Conservation (phyloP, 2,113 vertebrate species). For the Malurus alboscapulatus region DNA sequence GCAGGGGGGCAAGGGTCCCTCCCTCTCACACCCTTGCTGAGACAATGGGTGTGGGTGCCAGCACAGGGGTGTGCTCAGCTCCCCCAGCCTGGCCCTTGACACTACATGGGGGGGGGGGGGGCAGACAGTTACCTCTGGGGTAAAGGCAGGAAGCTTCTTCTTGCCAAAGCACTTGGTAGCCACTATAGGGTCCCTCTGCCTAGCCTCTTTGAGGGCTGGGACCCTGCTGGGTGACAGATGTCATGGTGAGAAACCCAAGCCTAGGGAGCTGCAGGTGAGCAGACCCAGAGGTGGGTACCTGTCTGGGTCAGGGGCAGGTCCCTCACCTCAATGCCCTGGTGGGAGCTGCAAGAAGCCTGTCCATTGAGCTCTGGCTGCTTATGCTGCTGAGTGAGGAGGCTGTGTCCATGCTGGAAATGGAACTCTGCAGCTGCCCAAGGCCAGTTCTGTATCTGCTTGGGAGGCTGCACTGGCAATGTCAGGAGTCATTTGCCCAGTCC, state of each 20-base stretch:
- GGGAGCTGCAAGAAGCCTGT: not conserved
- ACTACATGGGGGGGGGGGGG: too few relatives aligned
- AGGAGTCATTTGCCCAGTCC: fast-evolving
- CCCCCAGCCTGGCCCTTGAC: not conserved
- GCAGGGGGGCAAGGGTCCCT: not conserved
- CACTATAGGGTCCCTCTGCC: not conserved
- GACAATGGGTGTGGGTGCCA: not conserved
- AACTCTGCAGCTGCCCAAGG: not conserved
- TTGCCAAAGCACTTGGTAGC: not conserved
- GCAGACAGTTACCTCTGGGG: conserved; percentile 51
- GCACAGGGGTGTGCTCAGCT: not conserved
- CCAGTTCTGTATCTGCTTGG: not conserved
- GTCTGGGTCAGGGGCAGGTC: too few relatives aligned
- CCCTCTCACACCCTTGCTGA: not conserved
- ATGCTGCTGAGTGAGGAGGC: conserved; percentile 51
- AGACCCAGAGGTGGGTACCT: not conserved
- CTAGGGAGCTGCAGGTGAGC: not conserved
- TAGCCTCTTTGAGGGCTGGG: not conserved
- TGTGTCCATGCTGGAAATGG: not conserved
- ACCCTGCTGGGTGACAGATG: not conserved
- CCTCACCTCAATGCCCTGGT: fast-evolving
- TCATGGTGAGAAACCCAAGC: not conserved
- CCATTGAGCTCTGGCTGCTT: conserved; percentile 55
- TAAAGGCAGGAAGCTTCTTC: conserved; percentile 73
- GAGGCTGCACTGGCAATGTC: fast-evolving